Evolutionary conservation across 2,797 vertebrate species (phyloP).

Genomic region (Sitta carolinensis): DNA sequence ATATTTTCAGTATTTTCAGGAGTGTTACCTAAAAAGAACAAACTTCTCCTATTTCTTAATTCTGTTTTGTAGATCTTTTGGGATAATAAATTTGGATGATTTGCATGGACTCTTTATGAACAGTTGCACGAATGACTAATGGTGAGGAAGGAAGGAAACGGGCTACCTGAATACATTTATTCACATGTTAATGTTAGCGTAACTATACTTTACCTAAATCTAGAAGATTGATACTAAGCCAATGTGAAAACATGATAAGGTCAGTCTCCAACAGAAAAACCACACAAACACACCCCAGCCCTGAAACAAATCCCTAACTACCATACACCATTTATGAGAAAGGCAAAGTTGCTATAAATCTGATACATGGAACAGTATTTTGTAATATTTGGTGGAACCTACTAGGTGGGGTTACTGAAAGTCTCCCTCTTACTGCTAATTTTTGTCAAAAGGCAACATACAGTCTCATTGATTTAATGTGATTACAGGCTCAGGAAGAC

Average conservation of each 20-base stretch:
- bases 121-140: neutral
- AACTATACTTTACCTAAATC: neutral
- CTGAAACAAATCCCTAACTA: neutral
- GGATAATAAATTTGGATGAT: neutral
- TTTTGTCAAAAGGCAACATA: neutral
- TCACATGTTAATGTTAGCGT: neutral
- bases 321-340: neutral
- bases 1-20: neutral
- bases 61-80: neutral
- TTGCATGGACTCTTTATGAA: neutral
- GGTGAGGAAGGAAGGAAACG: neutral
- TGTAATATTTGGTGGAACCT: neutral
- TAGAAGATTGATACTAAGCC: neutral
- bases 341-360: neutral
- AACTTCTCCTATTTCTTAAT: neutral
- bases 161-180: neutral
- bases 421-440: neutral
- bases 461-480: neutral
- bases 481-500: neutral
- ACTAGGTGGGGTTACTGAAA: neutral
- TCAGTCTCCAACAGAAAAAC: neutral
- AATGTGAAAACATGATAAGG: neutral
- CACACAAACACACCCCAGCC: rapidly evolving
- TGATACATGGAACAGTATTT: neutral
- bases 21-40: neutral